phyloP scores from a whole-genome alignment of 2,797 vertebrate genomes.

The Malurus leucopterus region DNA sequence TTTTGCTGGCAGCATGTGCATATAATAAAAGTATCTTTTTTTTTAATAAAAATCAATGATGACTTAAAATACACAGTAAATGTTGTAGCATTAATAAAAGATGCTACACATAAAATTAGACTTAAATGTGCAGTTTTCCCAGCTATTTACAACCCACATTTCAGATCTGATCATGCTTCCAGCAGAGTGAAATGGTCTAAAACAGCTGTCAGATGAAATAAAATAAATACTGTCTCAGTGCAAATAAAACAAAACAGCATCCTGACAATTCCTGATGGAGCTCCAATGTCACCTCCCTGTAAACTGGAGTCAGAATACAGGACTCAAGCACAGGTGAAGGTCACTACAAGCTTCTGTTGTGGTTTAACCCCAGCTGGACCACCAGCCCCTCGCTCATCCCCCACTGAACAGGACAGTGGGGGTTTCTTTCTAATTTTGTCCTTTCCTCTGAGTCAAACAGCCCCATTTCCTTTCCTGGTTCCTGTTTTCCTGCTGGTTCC shows the following conservation, averaged over 20 bases:
- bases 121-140: conserved; percentile 41
- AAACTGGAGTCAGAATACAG: background rate
- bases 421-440: background rate
- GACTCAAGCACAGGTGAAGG: background rate
- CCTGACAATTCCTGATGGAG: background rate
- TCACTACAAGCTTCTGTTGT: background rate
- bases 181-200: conserved; percentile 59
- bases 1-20: conserved; percentile 48
- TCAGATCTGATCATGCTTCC: conserved; percentile 52
- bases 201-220: conserved; percentile 65
- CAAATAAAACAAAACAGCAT: conserved; percentile 43
- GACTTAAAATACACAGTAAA: conserved; percentile 67
- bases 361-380: background rate
- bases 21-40: conserved; percentile 58
- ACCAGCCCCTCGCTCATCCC: background rate
- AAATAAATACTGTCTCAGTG: conserved; percentile 46
- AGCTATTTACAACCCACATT: conserved; percentile 58
- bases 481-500: background rate
- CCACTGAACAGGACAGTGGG: background rate
- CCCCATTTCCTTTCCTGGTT: background rate
- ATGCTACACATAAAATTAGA: conserved; percentile 55
- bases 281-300: background rate
- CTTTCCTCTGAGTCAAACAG: background rate
- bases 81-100: conserved; percentile 66
- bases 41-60: conserved; percentile 73